Percentiles rank a stretch among this genome's conserved stretches.
These are phyloP conservation scores for Entomobrya multifasciata DNA, from an alignment of 2,888 invertebrate genomes.

Conservation along the genomic window DNA sequence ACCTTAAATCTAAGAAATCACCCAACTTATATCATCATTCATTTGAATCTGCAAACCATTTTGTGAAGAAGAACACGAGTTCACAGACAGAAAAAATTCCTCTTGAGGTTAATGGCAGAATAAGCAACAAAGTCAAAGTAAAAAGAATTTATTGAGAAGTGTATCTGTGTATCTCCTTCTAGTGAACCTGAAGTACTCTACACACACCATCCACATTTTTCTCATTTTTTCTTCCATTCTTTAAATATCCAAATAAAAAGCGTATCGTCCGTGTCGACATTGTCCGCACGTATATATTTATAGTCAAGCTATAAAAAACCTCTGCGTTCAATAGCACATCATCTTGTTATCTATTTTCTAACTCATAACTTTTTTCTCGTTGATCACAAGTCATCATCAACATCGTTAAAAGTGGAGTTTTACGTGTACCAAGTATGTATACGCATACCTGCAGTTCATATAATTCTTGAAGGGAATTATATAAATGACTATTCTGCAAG, in stretches of 20 bases:
- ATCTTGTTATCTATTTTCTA: slow-evolving; percentile 40
- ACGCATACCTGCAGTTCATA: neutral
- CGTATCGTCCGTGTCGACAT: slow-evolving; percentile 8
- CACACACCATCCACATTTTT: slow-evolving; percentile 31
- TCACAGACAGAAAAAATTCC: slow-evolving; percentile 11
- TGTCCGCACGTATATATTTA: neutral
- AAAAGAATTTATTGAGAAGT: slow-evolving; percentile 59
- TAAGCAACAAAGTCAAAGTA: slow-evolving; percentile 55
- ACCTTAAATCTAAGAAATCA: slow-evolving; percentile 57
- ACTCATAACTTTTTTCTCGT: slow-evolving; percentile 27
- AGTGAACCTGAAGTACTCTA: slow-evolving; percentile 22
- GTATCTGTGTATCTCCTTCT: slow-evolving; percentile 31
- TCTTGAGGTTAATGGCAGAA: slow-evolving; percentile 57
- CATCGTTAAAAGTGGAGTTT: neutral
- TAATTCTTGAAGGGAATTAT: neutral
- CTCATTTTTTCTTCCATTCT: neutral
- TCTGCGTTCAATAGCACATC: slow-evolving; percentile 34
- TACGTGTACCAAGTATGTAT: neutral
- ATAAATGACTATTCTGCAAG: slow-evolving; percentile 3
- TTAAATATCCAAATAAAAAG: slow-evolving; percentile 13
- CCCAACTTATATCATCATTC: slow-evolving; percentile 26
- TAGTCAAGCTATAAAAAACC: slow-evolving; percentile 2
- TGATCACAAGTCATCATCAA: neutral
- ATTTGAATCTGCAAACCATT: slow-evolving; percentile 30
- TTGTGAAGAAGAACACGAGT: neutral